Percentiles rank a stretch among this genome's conserved stretches.
These are phyloP conservation scores for Aldabrachelys gigantea DNA, from an alignment of 2,113 vertebrate genomes.

Conservation along the genomic window DNA sequence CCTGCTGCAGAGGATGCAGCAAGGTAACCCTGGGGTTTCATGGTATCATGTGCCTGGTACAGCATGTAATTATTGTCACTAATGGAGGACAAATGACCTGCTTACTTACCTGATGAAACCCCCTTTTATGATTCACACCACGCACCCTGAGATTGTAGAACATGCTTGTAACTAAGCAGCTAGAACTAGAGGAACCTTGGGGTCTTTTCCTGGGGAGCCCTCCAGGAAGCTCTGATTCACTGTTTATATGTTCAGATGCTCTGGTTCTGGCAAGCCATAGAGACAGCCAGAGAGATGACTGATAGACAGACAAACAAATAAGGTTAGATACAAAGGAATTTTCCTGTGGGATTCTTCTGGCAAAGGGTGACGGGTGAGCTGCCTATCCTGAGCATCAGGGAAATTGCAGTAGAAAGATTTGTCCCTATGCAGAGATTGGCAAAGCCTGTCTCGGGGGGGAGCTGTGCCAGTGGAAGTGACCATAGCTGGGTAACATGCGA, in stretches of 20 bases:
- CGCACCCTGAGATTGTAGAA: too few species aligned
- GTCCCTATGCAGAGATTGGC: background rate
- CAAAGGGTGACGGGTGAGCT: background rate
- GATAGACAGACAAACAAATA: background rate
- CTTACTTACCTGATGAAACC: background rate
- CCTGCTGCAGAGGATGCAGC: background rate
- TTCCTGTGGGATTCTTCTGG: background rate
- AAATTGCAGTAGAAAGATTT: background rate
- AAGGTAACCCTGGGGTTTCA: background rate
- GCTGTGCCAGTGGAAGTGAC: background rate
- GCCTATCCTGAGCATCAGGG: background rate
- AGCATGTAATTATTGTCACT: background rate
- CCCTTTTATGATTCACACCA: background rate
- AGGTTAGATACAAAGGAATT: background rate
- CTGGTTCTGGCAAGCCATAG: background rate
- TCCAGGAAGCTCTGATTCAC: background rate
- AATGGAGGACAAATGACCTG: background rate
- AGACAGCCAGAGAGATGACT: background rate
- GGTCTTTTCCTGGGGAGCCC: background rate
- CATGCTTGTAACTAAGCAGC: background rate
- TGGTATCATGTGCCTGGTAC: fast-evolving
- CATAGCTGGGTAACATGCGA: background rate
- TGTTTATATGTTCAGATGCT: background rate
- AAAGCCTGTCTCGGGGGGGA: background rate
- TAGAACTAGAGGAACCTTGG: background rate